These are phyloP conservation scores for Saccopteryx bilineata DNA, from an alignment of 2,113 vertebrate species.

Conservation along the genomic window DNA sequence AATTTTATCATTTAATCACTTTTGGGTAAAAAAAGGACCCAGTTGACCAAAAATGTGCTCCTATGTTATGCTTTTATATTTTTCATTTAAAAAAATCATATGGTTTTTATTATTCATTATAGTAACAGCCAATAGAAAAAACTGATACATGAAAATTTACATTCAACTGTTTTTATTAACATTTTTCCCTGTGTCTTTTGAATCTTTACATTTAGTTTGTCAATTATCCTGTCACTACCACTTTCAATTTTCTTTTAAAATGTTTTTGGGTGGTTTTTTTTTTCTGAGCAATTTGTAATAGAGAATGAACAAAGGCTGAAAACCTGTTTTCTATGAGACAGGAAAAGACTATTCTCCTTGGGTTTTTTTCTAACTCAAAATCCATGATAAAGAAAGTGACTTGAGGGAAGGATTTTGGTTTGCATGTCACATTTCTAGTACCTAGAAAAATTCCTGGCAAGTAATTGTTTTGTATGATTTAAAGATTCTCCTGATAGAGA, in stretches of 20 bases:
- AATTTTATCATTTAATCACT: conserved; percentile 64
- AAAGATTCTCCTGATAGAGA: background rate
- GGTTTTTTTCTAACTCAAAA: background rate
- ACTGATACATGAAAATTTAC: background rate
- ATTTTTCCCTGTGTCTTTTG: background rate
- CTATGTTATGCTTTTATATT: background rate
- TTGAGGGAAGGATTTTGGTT: background rate
- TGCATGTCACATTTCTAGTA: background rate
- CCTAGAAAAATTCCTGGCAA: background rate
- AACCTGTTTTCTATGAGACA: background rate
- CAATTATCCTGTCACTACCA: background rate
- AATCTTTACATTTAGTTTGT: background rate
- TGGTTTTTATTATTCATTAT: background rate
- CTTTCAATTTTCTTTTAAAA: background rate
- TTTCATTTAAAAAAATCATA: background rate
- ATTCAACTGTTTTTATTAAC: background rate
- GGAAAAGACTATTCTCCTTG: background rate
- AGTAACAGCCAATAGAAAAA: background rate
- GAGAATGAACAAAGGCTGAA: background rate
- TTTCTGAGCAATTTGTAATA: background rate
- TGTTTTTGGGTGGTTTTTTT: background rate
- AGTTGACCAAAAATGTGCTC: conserved; percentile 47
- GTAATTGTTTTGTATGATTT: background rate
- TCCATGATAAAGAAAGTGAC: background rate
- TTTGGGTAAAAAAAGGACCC: conserved; percentile 37